These are phyloP conservation scores for Stenoptilia bipunctidactyla DNA, from an alignment of 2,888 invertebrate genomes.

Conservation along the genomic window DNA sequence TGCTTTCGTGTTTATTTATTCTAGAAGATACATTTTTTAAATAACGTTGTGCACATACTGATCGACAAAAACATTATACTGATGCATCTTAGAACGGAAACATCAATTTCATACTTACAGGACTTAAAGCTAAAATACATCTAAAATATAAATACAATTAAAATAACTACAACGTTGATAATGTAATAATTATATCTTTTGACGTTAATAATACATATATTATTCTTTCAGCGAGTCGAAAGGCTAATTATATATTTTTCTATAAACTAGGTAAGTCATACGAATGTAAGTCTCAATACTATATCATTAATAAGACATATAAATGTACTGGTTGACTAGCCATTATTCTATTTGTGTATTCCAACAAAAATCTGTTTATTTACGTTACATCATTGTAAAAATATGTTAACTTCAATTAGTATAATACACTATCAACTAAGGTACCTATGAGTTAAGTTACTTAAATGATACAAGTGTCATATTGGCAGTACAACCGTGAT, in stretches of 20 bases:
- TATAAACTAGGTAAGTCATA: no score
- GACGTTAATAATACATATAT: no score
- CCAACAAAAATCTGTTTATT: neutral
- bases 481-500: slow-evolving; percentile 57
- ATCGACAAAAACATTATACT: slow-evolving; percentile 28
- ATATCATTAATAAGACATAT: neutral
- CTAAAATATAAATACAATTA: slow-evolving; percentile 26
- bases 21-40: slow-evolving; percentile 18
- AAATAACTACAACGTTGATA: no score
- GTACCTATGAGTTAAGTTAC: slow-evolving; percentile 19
- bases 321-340: neutral
- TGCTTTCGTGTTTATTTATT: no score
- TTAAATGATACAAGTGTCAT: slow-evolving; percentile 45
- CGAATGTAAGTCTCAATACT: no score
- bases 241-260: no score
- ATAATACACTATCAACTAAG: slow-evolving; percentile 6
- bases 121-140: slow-evolving; percentile 18
- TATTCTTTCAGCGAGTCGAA: no score
- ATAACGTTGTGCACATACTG: slow-evolving; percentile 59
- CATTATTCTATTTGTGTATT: neutral
- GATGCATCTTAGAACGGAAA: slow-evolving; percentile 57
- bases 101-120: slow-evolving; percentile 30
- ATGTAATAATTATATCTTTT: no score
- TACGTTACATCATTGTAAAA: no score
- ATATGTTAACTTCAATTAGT: neutral